A percentile compares a stretch with the other conserved stretches of the same genome.
These are phyloP conservation scores for Stichopus chloronotus DNA, from an alignment of 35 echinoderm and acorn worm species.

Conservation along the genomic window DNA sequence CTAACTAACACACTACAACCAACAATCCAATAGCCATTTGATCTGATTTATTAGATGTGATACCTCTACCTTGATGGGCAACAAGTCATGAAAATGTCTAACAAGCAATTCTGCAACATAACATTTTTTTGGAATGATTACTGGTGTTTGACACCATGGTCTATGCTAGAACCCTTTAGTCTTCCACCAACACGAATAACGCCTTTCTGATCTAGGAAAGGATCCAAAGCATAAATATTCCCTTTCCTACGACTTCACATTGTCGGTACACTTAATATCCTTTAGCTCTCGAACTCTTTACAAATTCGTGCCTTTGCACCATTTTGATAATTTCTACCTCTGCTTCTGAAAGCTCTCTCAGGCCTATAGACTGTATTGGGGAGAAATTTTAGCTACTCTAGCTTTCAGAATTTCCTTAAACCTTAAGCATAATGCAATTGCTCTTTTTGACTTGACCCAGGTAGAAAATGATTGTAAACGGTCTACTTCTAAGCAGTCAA, in stretches of 20 bases:
- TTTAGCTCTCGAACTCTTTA: neutral
- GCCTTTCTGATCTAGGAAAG: constrained; percentile 55
- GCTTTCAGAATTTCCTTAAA: neutral
- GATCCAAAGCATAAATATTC: constrained; percentile 28
- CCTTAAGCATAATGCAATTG: constrained; percentile 16
- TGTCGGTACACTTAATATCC: neutral
- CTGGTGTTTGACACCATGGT: too few species aligned
- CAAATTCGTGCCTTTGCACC: neutral
- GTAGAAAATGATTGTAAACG: constrained; percentile 62
- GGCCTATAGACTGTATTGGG: neutral
- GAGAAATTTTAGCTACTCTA: neutral
- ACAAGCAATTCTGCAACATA: constrained; percentile 53
- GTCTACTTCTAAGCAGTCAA: neutral
- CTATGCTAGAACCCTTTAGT: neutral
- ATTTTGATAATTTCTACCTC: neutral
- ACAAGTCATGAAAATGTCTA: constrained; percentile 56
- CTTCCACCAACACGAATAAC: constrained; percentile 62
- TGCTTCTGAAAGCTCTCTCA: neutral
- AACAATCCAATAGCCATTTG: constrained; percentile 57
- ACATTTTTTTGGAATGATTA: constrained; percentile 55
- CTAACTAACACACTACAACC: constrained; percentile 35
- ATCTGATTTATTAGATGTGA: constrained; percentile 8
- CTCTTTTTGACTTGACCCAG: constrained; percentile 59
- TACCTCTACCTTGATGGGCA: constrained; percentile 48
- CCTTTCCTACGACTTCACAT: neutral